Conservation (phyloP, 2,113 vertebrate genomes). For the Chloroceryle aenea region DNA sequence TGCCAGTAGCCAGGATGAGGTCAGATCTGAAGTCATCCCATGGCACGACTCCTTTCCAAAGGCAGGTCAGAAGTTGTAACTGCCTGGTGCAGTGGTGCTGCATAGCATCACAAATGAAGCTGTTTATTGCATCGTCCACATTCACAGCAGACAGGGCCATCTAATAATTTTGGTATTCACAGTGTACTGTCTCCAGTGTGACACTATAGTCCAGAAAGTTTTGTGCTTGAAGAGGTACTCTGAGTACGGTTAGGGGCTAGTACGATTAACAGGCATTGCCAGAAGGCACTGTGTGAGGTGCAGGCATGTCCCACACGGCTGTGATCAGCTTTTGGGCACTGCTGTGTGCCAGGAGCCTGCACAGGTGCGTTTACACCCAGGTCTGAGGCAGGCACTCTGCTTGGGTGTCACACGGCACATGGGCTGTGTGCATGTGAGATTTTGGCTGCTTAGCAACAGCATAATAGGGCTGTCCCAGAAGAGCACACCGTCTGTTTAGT, state of each 20-base stretch:
- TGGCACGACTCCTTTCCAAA: not conserved
- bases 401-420: accelerated
- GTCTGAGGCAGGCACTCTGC: not conserved
- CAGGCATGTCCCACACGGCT: not conserved
- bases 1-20: not conserved
- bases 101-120: not conserved
- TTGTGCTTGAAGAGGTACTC: accelerated
- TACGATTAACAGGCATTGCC: not conserved
- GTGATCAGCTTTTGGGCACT: not conserved
- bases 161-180: not conserved
- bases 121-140: not conserved
- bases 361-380: accelerated
- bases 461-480: not conserved
- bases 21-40: not conserved
- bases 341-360: not conserved
- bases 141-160: not conserved
- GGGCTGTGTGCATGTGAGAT: not conserved
- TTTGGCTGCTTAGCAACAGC: conserved; percentile 26
- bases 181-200: accelerated
- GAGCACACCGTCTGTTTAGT: not conserved
- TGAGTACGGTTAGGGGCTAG: not conserved
- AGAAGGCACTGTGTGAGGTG: not conserved
- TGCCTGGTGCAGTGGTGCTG: not conserved
- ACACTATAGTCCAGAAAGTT: not conserved
- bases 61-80: not conserved